These are phyloP conservation scores for Rapana venosa DNA, from an alignment of 2,888 invertebrate genomes.

Conservation along the genomic window DNA sequence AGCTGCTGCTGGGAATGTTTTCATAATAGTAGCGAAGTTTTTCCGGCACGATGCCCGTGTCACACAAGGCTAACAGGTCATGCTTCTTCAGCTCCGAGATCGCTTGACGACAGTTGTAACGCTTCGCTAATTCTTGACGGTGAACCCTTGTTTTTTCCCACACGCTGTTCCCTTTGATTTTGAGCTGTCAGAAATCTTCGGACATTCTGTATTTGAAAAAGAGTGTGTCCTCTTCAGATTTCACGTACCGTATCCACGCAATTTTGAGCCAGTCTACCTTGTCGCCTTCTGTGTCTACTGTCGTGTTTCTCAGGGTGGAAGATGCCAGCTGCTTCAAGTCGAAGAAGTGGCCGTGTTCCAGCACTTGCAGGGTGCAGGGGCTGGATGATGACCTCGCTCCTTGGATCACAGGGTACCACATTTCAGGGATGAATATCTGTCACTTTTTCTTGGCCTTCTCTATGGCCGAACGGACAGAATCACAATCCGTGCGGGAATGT, in stretches of 20 bases:
- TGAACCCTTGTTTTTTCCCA: neutral
- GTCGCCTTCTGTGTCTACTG: slow-evolving; percentile 5
- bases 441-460: slow-evolving; percentile 12
- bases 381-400: neutral
- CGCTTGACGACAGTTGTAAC: neutral
- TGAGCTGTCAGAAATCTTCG: slow-evolving; percentile 4
- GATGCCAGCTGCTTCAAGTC: slow-evolving; percentile 18
- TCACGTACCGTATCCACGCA: slow-evolving; percentile 18
- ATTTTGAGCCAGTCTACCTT: slow-evolving; percentile 23
- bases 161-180: slow-evolving; percentile 5
- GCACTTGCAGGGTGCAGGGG: neutral
- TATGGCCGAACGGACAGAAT: slow-evolving; percentile 21
- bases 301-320: neutral
- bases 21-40: neutral
- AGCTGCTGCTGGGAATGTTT: neutral
- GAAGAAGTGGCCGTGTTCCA: slow-evolving; percentile 11
- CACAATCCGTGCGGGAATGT: slow-evolving; percentile 9
- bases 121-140: neutral
- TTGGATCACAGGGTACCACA: slow-evolving; percentile 25
- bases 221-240: slow-evolving; percentile 14
- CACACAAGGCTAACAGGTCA: neutral
- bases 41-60: slow-evolving; percentile 1
- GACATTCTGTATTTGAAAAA: slow-evolving; percentile 27
- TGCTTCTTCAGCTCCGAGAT: slow-evolving; percentile 4
- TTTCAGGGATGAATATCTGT: slow-evolving; percentile 2